Evolutionary conservation across 2,113 vertebrate genomes (phyloP).

Genomic region (Bufo gargarizans): DNA sequence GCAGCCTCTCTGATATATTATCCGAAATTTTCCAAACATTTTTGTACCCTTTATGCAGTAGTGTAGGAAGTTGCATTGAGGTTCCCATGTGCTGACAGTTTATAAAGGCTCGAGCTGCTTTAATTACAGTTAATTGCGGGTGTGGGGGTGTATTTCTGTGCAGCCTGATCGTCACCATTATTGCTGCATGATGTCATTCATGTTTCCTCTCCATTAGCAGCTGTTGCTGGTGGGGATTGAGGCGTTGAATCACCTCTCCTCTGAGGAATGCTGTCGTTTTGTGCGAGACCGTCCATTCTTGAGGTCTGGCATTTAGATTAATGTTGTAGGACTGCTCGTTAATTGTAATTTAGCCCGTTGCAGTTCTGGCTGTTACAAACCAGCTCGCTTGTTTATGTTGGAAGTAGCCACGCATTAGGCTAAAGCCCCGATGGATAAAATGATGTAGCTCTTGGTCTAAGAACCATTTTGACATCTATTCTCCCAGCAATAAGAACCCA

Average conservation of each 20-base stretch:
- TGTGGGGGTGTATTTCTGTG: constrained; percentile 18
- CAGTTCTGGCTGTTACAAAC: neutral
- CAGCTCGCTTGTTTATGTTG: too few species aligned
- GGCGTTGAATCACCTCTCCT: neutral
- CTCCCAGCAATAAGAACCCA: too few species aligned
- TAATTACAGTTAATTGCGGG: constrained; percentile 22
- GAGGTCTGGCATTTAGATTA: neutral
- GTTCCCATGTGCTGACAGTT: neutral
- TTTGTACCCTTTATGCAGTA: neutral
- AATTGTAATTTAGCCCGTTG: neutral
- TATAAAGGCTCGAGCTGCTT: neutral
- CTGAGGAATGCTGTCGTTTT: neutral
- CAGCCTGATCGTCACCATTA: neutral
- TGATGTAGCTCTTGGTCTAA: too few species aligned
- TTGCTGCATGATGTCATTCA: neutral
- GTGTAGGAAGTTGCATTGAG: neutral
- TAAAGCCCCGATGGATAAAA: too few species aligned
- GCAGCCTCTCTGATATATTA: neutral
- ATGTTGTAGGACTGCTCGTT: neutral
- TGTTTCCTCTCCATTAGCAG: constrained; percentile 19
- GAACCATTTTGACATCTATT: too few species aligned
- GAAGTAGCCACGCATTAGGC: too few species aligned
- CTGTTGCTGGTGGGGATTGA: constrained; percentile 8
- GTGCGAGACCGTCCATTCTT: neutral
- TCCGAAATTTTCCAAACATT: neutral